phyloP scores from a whole-genome alignment of 2,797 vertebrate species.

The Gallirallus australis region DNA sequence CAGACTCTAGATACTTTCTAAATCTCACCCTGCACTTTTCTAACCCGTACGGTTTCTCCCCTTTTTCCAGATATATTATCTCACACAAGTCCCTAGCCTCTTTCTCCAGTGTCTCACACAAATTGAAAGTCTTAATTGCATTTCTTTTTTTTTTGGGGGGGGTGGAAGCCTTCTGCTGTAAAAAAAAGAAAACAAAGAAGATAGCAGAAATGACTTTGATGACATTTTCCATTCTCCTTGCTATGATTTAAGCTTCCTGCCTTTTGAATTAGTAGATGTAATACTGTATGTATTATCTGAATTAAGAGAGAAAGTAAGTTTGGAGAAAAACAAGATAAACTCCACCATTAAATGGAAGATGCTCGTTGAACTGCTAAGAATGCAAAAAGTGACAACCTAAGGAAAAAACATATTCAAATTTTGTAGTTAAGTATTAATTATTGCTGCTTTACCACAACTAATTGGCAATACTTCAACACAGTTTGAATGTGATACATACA shows the following conservation, averaged over 20 bases:
- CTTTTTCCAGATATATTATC: background rate
- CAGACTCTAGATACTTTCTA: background rate
- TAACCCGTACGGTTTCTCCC: background rate
- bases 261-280: background rate
- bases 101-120: background rate
- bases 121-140: background rate
- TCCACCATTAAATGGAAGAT: background rate
- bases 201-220: background rate
- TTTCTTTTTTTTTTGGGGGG: accelerated
- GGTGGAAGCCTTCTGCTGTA: background rate
- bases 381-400: background rate
- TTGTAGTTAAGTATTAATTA: background rate
- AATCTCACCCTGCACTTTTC: background rate
- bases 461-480: background rate
- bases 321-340: background rate
- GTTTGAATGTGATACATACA: background rate
- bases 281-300: background rate
- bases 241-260: background rate
- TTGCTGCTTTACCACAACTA: background rate
- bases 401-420: background rate
- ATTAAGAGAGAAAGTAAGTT: background rate
- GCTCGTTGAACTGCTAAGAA: background rate
- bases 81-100: background rate
- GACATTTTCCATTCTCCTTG: background rate
- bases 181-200: background rate